phyloP scores from a whole-genome alignment of 2,888 invertebrate species.

The Auanema sp. region DNA sequence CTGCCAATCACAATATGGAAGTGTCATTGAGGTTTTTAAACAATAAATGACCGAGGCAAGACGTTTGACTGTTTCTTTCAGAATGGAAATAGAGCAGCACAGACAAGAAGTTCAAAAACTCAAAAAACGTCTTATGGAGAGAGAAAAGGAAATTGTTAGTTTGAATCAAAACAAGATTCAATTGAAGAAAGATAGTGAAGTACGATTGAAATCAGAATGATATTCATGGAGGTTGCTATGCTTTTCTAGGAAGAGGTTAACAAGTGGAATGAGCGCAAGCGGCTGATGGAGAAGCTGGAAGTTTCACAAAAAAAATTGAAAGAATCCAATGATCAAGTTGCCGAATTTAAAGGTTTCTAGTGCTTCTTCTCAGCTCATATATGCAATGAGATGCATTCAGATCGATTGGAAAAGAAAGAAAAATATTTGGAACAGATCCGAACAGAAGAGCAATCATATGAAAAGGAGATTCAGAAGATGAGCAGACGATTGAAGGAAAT shows the following conservation, averaged over 20 bases:
- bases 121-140: slow-evolving; percentile 26
- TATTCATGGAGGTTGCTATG: slow-evolving; percentile 4
- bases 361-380: too few relatives aligned
- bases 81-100: slow-evolving; percentile 20
- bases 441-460: not conserved
- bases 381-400: too few relatives aligned
- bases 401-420: slow-evolving; percentile 5
- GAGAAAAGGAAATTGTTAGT: slow-evolving; percentile 16
- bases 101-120: slow-evolving; percentile 30
- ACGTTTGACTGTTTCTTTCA: slow-evolving; percentile 13
- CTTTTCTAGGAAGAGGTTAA: slow-evolving; percentile 14
- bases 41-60: not conserved
- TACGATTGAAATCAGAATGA: slow-evolving; percentile 13
- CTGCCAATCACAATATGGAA: slow-evolving; percentile 1
- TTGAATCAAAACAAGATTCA: slow-evolving; percentile 10
- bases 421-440: not conserved
- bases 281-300: slow-evolving; percentile 3
- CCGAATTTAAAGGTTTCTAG: not conserved
- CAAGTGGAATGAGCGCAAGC: slow-evolving; percentile 16
- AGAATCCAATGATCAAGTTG: slow-evolving; percentile 9
- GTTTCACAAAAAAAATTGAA: slow-evolving; percentile 8
- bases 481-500: not conserved
- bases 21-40: not conserved
- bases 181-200: slow-evolving; percentile 22
- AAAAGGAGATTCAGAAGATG: not conserved